A percentile compares a stretch with the other conserved stretches of the same genome.
Conservation (phyloP, 2,797 vertebrate species). For the Mus caroli region DNA sequence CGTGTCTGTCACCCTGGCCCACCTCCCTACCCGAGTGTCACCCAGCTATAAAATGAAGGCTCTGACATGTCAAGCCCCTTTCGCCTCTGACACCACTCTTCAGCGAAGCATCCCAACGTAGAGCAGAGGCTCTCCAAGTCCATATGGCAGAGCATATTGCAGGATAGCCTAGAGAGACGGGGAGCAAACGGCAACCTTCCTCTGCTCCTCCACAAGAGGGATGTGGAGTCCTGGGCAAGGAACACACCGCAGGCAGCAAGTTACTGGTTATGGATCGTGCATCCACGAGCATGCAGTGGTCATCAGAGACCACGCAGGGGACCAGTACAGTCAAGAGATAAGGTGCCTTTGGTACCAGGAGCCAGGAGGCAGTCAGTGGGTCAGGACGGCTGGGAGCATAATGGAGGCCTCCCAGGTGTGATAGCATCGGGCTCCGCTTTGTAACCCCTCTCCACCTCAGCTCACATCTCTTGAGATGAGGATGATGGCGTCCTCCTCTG, state of each 20-base stretch:
- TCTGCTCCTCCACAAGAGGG: not conserved
- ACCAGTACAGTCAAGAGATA: too few species aligned
- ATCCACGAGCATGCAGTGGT: not conserved
- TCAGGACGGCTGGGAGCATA: not conserved
- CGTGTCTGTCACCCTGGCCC: not conserved
- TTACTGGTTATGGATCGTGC: not conserved
- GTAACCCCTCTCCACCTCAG: not conserved
- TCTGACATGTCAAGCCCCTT: not conserved
- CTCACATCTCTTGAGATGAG: not conserved
- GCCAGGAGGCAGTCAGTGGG: not conserved
- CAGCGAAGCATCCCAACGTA: not conserved
- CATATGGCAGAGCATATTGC: not conserved
- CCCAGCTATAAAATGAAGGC: not conserved
- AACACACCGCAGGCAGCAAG: rapidly evolving
- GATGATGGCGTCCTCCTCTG: not conserved
- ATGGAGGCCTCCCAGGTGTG: not conserved
- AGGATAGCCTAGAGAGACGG: not conserved
- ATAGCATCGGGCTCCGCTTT: rapidly evolving
- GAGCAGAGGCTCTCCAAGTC: not conserved
- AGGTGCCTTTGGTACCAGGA: too few species aligned
- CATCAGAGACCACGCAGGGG: not conserved
- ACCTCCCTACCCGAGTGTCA: not conserved
- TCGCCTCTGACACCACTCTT: not conserved
- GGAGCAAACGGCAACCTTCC: too few species aligned
- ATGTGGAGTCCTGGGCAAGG: not conserved